phyloP scores from a whole-genome alignment of 2,797 vertebrate species.

The Netta rufina region DNA sequence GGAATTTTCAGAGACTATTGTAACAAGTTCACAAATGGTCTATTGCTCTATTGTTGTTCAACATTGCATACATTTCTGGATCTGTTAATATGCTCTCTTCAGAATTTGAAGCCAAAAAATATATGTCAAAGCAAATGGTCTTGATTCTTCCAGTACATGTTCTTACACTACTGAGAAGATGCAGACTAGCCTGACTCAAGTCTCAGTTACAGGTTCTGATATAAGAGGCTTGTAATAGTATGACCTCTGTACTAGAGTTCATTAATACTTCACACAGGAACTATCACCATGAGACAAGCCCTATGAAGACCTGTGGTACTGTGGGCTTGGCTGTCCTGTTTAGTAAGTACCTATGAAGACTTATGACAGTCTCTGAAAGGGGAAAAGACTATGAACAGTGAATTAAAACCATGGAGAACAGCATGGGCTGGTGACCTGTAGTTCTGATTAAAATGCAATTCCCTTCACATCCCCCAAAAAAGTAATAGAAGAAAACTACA shows the following conservation, averaged over 20 bases:
- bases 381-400: background rate
- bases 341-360: background rate
- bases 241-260: background rate
- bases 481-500: background rate
- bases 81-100: background rate
- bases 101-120: background rate
- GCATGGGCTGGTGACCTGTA: background rate
- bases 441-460: background rate
- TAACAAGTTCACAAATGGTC: background rate
- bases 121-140: background rate
- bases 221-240: background rate
- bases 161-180: background rate
- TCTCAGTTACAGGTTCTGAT: background rate
- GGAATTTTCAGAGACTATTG: background rate
- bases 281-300: fast-evolving
- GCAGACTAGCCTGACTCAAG: background rate
- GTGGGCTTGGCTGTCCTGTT: background rate
- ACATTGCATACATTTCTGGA: background rate
- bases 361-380: background rate
- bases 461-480: background rate
- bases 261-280: background rate
- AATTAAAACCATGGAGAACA: background rate
- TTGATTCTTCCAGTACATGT: background rate
- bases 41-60: background rate
- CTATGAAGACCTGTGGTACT: background rate